Base-by-base conservation (phyloP, 2,888 invertebrate genomes). In the Corythucha ciliata region DNA sequence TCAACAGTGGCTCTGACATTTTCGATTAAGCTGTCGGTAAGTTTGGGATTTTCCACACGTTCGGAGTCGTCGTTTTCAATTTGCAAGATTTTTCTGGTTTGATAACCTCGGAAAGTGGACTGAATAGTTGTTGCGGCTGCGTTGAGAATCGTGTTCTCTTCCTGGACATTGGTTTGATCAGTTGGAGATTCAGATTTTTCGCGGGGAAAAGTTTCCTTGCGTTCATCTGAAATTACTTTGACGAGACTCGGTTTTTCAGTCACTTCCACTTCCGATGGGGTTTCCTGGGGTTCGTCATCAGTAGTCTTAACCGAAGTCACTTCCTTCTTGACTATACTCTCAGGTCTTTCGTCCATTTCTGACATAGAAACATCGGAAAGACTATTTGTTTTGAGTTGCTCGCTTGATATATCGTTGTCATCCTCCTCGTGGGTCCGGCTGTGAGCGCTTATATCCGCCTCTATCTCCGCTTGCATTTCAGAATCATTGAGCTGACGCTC, bases 81-180 rank as follows among this genome's bases (percentile, higher is more conserved):
- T 48, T 55, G 53, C 29, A 50, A 52, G 34, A 50, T 40, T 46
- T 63, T 61, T 24, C 63, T 57, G 10, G 58, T 55, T 32, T 72
- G 67, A 57, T 73, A 75, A 3, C 75, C 75, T 25, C 75, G 69
- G 62, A 74, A 75, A 52, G 72, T 71, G 20, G 75, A 73, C 64
- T 76, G 75, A 47, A 76, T 75, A 60, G 71, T 74, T 10, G 71
- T 71, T 8, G 74, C 75, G 21, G 76, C 75, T 62, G 57, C 53
- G 10, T 59, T 57, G 26, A 56, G 24, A 21, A 26, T 7, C 14
- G 14, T 27, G n/a, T n/a, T n/a, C n/a, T n/a, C n/a, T n/a, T n/a
- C n/a, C n/a, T n/a, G n/a, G n/a, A n/a, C n/a, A n/a, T n/a, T n/a
- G n/a, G n/a, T n/a, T n/a, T n/a, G n/a, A n/a, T n/a, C n/a, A n/a